Evolutionary conservation across 2,797 vertebrate genomes (phyloP).

Genomic region (Emydoidea blandingii): DNA sequence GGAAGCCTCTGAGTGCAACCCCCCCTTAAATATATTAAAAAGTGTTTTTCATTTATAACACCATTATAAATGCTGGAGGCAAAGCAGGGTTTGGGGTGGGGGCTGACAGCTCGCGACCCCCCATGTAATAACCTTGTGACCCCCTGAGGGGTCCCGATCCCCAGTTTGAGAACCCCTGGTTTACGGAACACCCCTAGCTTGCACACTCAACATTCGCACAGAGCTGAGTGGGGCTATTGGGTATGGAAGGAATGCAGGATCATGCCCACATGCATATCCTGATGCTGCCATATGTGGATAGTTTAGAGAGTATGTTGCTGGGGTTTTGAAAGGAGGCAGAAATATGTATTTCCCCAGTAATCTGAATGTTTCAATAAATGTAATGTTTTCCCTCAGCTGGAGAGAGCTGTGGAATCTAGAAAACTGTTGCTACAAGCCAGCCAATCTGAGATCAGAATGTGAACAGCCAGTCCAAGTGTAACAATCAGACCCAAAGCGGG

Average conservation of each 20-base stretch:
- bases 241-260: neutral
- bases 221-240: neutral
- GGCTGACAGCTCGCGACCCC: too few species aligned
- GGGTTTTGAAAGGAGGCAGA: constrained; percentile 68
- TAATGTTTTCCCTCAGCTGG: constrained; percentile 77
- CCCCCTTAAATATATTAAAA: too few species aligned
- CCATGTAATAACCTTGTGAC: too few species aligned
- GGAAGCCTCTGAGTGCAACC: too few species aligned
- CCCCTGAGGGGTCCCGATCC: too few species aligned
- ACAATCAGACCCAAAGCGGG: constrained; percentile 59
- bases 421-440: constrained; percentile 56
- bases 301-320: constrained; percentile 25
- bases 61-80: too few species aligned
- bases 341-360: constrained; percentile 75
- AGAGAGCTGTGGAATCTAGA: constrained; percentile 71
- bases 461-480: constrained; percentile 69
- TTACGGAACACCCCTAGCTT: neutral
- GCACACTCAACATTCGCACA: neutral
- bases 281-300: neutral
- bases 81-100: too few species aligned
- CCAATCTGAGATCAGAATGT: constrained; percentile 54
- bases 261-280: neutral
- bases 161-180: too few species aligned
- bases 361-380: constrained; percentile 71
- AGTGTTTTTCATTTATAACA: too few species aligned